Base-by-base conservation (phyloP, 2,113 vertebrate genomes). In the Hymenochirus boettgeri region DNA sequence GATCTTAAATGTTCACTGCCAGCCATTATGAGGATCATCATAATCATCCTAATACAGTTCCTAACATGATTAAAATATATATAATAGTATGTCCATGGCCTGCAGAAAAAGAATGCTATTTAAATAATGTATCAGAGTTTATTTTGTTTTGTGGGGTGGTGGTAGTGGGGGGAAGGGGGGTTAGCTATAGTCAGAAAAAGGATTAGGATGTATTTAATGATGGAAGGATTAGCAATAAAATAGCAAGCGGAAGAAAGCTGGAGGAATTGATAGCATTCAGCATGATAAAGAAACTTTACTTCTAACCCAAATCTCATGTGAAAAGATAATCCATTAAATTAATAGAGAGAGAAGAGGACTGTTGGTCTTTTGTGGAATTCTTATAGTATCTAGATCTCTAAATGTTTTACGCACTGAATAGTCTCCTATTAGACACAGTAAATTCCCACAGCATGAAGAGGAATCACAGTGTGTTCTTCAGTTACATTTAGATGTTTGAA, bases 221-320 rank as follows among this genome's bases (percentile, higher is more conserved):
- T 73, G 62, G 63, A 8, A 57, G 62, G 15, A 70, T 73, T 70
- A 72, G 22, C 59, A 26, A n/a, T 26, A 19, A 60, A 48, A 26
- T 70, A 37, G 24, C 69, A 63, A 53, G 47, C 37, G 63, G 45
- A 70, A 72, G 66, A 62, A 18, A 72, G 58, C n/a, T n/a, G n/a
- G n/a, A n/a, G n/a, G n/a, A n/a, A n/a, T n/a, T 1, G 19, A 73
- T 61, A 74, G 72, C 57, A 25, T 77, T 65, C 59, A 71, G 33
- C 61, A 37, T 66, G 58, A 72, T 64, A 63, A 25, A 69, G 35
- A 23, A 61, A 69, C 48, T 67, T 54, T 48, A 69, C 64, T 72
- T 70, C 23, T 56, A 2, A 17, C 50, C 54, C 65, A 66, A 73
- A 66, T 46, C 26, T 61, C 42, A 47, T 2, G 60, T 67, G 64